Conservation (phyloP, 2,797 vertebrate genomes). For the Clarias pachynema region DNA sequence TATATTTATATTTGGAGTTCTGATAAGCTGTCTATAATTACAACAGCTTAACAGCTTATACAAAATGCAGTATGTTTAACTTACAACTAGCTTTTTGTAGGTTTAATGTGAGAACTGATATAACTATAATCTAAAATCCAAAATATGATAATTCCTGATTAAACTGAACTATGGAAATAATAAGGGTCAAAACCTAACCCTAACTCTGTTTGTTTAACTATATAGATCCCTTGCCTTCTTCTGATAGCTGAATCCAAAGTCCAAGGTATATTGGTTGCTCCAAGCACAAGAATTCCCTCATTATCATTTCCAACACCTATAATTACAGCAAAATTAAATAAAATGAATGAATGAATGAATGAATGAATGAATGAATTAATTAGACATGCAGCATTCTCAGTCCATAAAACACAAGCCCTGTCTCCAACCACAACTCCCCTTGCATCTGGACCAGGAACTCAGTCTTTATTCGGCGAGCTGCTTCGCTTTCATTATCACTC, state of each 20-base stretch:
- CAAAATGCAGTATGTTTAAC: not conserved
- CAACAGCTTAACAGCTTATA: not conserved
- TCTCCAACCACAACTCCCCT: constrained; percentile 67
- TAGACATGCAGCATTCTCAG: not conserved
- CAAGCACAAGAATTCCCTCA: constrained; percentile 89
- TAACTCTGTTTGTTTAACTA: not conserved
- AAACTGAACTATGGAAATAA: not conserved
- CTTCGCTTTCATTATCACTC: constrained; percentile 94
- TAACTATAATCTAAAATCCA: not conserved
- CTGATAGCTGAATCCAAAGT: constrained; percentile 94
- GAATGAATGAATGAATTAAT: not conserved
- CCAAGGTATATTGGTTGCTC: constrained; percentile 98
- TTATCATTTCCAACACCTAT: constrained; percentile 96
- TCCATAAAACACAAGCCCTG: not conserved
- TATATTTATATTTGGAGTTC: not conserved
- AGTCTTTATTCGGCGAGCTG: constrained; percentile 92
- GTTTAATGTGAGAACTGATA: not conserved
- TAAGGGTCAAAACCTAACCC: not conserved
- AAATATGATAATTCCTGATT: not conserved
- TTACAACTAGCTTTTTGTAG: not conserved
- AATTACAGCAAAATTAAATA: not conserved
- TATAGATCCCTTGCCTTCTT: constrained; percentile 80
- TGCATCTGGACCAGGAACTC: constrained; percentile 99
- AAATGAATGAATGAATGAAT: not conserved
- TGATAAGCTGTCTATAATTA: not conserved